Evolutionary conservation across 2,888 invertebrate genomes (phyloP).

Genomic region (Pollenia amentaria): DNA sequence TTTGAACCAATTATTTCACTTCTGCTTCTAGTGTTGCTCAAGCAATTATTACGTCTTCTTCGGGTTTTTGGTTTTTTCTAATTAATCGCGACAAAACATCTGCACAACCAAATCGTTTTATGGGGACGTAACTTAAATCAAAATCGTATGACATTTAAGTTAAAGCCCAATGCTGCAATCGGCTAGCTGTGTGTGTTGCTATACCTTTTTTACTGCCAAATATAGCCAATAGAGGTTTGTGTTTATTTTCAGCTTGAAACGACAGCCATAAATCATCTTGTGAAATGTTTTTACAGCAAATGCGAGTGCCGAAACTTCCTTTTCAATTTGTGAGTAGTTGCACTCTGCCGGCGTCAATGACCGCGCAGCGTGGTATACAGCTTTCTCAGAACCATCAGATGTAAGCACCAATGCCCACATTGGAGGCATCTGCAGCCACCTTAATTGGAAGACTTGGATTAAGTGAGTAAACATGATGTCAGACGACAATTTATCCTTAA

Average conservation of each 20-base stretch:
- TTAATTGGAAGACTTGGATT: constrained; percentile 47
- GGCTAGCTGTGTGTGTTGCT: too few species aligned
- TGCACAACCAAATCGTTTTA: too few species aligned
- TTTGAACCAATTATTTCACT: too few species aligned
- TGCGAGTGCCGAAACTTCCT: constrained; percentile 69
- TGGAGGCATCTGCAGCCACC: constrained; percentile 75
- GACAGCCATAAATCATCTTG: constrained; percentile 68
- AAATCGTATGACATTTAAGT: too few species aligned
- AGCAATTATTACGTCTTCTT: too few species aligned
- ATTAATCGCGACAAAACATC: too few species aligned
- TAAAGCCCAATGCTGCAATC: too few species aligned
- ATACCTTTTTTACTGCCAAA: too few species aligned
- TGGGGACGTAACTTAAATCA: too few species aligned
- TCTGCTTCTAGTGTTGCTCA: too few species aligned
- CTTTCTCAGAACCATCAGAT: constrained; percentile 77
- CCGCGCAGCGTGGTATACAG: constrained; percentile 54
- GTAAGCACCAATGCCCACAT: constrained; percentile 66
- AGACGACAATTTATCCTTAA: constrained; percentile 61
- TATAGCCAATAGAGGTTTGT: constrained; percentile 81
- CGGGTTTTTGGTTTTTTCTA: too few species aligned
- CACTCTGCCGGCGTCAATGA: too few species aligned
- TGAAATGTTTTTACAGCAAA: constrained; percentile 73
- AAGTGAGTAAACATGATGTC: constrained; percentile 62
- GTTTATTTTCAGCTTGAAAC: constrained; percentile 78
- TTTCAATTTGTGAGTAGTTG: constrained; percentile 71